phyloP scores from a whole-genome alignment of 2,113 vertebrate species.

The Pimephales promelas region DNA sequence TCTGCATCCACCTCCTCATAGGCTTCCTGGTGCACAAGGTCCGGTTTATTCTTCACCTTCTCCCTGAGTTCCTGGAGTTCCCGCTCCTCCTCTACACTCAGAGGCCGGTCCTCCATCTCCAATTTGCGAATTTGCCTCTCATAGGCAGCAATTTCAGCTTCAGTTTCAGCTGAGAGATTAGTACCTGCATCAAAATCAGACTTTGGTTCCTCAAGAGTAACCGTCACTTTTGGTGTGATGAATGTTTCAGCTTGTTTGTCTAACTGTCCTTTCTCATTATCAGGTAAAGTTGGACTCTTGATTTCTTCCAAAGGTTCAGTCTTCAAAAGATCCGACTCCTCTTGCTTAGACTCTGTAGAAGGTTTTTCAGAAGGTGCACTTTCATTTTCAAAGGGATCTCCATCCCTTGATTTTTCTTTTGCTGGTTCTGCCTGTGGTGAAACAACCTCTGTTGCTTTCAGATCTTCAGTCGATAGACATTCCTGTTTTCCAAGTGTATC shows the following conservation, averaged over 20 bases:
- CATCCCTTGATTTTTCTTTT: slow-evolving; percentile 48
- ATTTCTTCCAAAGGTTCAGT: slow-evolving; percentile 37
- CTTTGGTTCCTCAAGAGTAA: slow-evolving; percentile 74
- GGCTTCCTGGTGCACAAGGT: slow-evolving; percentile 95
- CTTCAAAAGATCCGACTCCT: neutral
- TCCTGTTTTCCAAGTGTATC: slow-evolving; percentile 25
- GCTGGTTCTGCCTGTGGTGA: slow-evolving; percentile 46
- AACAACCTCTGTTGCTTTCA: slow-evolving; percentile 60
- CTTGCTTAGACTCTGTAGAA: slow-evolving; percentile 20
- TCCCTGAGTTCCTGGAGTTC: slow-evolving; percentile 88
- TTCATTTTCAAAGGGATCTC: slow-evolving; percentile 55
- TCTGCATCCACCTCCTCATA: slow-evolving; percentile 91
- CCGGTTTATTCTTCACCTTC: slow-evolving; percentile 88
- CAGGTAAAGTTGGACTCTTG: slow-evolving; percentile 31
- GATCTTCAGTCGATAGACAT: neutral
- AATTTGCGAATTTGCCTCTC: slow-evolving; percentile 79
- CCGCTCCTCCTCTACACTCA: slow-evolving; percentile 80
- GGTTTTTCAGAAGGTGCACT: slow-evolving; percentile 16
- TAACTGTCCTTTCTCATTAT: slow-evolving; percentile 48
- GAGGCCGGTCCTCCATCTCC: slow-evolving; percentile 78
- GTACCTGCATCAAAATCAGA: slow-evolving; percentile 63
- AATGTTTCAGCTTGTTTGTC: slow-evolving; percentile 63
- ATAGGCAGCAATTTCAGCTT: slow-evolving; percentile 73
- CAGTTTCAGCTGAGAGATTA: slow-evolving; percentile 62
- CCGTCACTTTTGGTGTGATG: slow-evolving; percentile 74